phyloP scores from a whole-genome alignment of 1,140 invertebrate species.

The Dreissena polymorpha region DNA sequence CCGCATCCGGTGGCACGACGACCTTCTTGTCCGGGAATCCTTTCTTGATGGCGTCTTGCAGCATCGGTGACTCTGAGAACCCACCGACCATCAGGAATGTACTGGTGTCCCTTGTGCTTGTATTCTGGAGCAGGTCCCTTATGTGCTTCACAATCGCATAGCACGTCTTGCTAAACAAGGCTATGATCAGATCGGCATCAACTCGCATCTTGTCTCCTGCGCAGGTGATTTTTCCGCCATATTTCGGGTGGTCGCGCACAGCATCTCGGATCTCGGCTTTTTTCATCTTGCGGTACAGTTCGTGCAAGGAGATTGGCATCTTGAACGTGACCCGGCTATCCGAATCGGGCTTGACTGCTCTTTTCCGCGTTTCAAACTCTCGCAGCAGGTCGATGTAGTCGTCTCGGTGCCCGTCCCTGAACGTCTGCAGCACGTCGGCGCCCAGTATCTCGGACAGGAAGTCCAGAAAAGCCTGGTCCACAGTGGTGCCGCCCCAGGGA shows the following conservation, averaged over 20 bases:
- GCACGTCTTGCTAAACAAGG: conserved; percentile 1
- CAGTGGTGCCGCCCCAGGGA: conserved; percentile 54
- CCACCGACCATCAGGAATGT: conserved; percentile 15
- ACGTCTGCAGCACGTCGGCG: conserved; percentile 12
- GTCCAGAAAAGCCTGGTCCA: conserved; percentile 44
- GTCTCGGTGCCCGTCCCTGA: conserved; percentile 29
- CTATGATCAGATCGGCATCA: neutral
- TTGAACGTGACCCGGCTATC: conserved; percentile 12
- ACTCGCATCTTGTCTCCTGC: conserved; percentile 26
- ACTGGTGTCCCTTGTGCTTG: too few species aligned
- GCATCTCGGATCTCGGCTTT: conserved; percentile 4
- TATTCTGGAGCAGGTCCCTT: too few species aligned
- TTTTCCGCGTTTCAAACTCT: conserved; percentile 52
- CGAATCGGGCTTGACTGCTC: conserved; percentile 7
- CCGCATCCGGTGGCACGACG: neutral
- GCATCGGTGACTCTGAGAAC: conserved; percentile 28
- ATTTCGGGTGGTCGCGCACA: neutral
- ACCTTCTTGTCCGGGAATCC: conserved; percentile 5
- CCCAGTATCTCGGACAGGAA: conserved; percentile 32
- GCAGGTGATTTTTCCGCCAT: conserved; percentile 3
- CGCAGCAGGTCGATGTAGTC: conserved; percentile 37
- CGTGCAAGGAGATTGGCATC: conserved; percentile 22
- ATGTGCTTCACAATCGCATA: conserved; percentile 15
- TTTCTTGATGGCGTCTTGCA: neutral
- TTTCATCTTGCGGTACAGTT: neutral